A percentile compares a stretch with the other conserved stretches of the same genome.
Evolutionary conservation across 2,113 vertebrate genomes (phyloP).

Genomic region (Vicugna pacos): DNA sequence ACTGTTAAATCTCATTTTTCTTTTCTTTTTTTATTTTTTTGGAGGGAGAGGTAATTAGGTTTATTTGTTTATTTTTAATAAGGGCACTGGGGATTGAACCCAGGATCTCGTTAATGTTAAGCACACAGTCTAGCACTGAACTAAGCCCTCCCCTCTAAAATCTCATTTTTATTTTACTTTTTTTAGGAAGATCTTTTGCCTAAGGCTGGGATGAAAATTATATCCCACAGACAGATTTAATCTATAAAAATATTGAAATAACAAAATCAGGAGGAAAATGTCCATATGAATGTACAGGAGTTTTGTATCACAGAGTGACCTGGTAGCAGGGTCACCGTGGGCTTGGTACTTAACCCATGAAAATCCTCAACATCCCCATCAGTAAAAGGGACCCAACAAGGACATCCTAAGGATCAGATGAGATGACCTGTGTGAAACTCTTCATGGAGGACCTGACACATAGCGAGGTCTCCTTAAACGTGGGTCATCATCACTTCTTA

Average conservation of each 20-base stretch:
- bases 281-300: not conserved
- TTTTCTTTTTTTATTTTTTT: not conserved
- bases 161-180: not conserved
- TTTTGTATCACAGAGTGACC: not conserved
- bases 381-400: not conserved
- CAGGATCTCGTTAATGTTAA: too few species aligned
- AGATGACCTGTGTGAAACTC: not conserved
- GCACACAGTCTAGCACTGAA: too few species aligned
- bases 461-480: not conserved
- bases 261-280: not conserved
- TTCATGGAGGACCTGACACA: not conserved
- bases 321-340: not conserved
- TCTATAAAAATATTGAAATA: constrained; percentile 34
- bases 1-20: not conserved
- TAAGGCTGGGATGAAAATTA: not conserved
- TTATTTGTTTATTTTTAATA: too few species aligned
- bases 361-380: not conserved
- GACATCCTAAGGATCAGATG: not conserved
- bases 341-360: not conserved
- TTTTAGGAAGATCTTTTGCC: not conserved
- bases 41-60: too few species aligned
- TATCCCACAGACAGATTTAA: not conserved
- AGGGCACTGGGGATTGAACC: too few species aligned
- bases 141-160: not conserved
- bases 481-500: not conserved